Evolutionary conservation across 2,113 vertebrate genomes (phyloP), one percentile per base, ranked within the genome.

Genomic region (Trematomus loennbergii): DNA sequence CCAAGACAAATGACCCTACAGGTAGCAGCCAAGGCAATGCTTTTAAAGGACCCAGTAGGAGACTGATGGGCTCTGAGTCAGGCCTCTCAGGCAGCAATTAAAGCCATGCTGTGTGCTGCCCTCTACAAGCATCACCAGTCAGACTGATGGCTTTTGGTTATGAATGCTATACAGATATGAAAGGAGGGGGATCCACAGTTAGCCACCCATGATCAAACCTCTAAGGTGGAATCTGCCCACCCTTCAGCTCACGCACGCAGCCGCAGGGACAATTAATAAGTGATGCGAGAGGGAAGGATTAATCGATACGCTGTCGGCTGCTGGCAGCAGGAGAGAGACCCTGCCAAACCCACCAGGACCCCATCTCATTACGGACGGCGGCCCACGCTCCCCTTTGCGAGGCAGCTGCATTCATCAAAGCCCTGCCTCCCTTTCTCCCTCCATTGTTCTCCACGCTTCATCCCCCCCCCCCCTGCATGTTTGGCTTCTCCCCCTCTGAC

Each of bases 261-360:
- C 71, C n/a, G 12, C n/a, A 9, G 81, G 71, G 76, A 48, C 53
- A 84, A 92, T 90, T 86, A 78, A 92, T 92, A 83, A 88, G 82
- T 20, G 49, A 91, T 78, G 67, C 45, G 1, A 81, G 81, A 73
- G 76, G 78, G 74, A 72, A 64, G 79, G 82, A 86, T 83, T 88
- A 82, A 93, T 92, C 89, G 70, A 92, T 90, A 87, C n/a, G n/a
- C 81, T 87, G 91, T 83, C 88, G 85, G 60, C 67, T 81, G 46
- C 79, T 15, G 53, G 52, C 15, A 36, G 73, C 75, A 78, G 82
- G 77, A 79, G 76, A 80, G 85, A 78, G 84, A 88, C 88, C 87
- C 82, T 64, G 86, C 84, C 83, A 88, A 90, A 91, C 83, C 87
- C 91, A 78, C 84, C 73, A 82, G 78, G 86, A 84, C 86, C 89